A percentile compares a stretch with the other conserved stretches of the same genome.
phyloP scores from a whole-genome alignment of 2,888 invertebrate species.

The Tenthredo livida region DNA sequence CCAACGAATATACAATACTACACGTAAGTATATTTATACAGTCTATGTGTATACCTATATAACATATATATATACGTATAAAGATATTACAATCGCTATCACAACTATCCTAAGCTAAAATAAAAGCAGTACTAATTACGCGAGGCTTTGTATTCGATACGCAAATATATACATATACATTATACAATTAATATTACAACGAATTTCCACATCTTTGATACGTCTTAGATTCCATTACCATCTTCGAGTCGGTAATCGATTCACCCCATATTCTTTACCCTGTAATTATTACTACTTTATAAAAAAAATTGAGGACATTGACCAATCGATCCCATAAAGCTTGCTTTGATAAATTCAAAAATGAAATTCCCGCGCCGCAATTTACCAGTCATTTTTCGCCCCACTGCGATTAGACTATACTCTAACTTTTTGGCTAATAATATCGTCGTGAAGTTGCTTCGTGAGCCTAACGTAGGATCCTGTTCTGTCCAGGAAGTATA shows the following conservation, averaged over 20 bases:
- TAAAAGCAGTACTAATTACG: background rate
- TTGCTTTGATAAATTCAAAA: background rate
- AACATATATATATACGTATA: background rate
- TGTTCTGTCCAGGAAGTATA: slow-evolving; percentile 85
- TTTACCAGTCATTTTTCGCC: background rate
- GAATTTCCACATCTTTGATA: background rate
- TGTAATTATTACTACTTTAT: background rate
- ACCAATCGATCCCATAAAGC: too few relatives aligned
- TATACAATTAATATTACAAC: background rate
- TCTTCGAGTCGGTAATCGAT: background rate
- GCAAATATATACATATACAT: slow-evolving; percentile 14
- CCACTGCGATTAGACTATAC: slow-evolving; percentile 57
- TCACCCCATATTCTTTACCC: background rate
- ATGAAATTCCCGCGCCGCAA: background rate
- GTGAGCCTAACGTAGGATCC: slow-evolving; percentile 82
- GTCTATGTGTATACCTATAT: background rate
- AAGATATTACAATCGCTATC: background rate
- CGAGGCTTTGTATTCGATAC: background rate
- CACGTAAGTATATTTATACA: background rate
- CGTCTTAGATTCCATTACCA: background rate
- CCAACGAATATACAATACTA: background rate
- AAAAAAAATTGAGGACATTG: too few relatives aligned
- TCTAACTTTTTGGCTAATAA: slow-evolving; percentile 72
- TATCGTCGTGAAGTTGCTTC: slow-evolving; percentile 82
- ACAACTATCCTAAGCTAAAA: background rate